phyloP scores from a whole-genome alignment of 1,140 invertebrate genomes.

The Drosophila arizonae region DNA sequence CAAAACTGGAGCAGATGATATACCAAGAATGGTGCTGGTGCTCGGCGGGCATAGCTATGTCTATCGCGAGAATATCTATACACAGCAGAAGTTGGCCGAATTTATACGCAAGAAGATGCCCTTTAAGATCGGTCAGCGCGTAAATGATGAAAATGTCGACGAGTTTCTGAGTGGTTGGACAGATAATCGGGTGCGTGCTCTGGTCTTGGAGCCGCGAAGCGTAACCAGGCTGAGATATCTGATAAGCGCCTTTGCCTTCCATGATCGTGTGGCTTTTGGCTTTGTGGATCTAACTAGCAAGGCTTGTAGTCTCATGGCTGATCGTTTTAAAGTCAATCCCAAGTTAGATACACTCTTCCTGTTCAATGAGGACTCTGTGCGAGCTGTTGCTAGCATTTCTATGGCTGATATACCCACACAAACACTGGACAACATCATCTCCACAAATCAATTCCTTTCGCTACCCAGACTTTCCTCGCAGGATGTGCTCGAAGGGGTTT shows the following conservation, averaged over 20 bases:
- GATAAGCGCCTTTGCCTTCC: constrained; percentile 93
- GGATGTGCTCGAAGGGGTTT: constrained; percentile 87
- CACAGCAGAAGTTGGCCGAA: constrained; percentile 89
- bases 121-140: constrained; percentile 88
- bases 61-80: constrained; percentile 90
- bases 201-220: constrained; percentile 92
- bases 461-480: constrained; percentile 96
- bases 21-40: constrained; percentile 92
- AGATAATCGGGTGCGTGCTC: constrained; percentile 94
- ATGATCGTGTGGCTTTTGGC: constrained; percentile 94
- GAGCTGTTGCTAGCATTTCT: constrained; percentile 93
- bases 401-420: constrained; percentile 94
- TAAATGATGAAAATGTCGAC: constrained; percentile 90
- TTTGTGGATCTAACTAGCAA: constrained; percentile 86
- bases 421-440: constrained; percentile 94
- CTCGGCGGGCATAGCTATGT: constrained; percentile 91
- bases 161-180: constrained; percentile 93
- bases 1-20: constrained; percentile 89
- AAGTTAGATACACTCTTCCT: constrained; percentile 93
- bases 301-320: constrained; percentile 86
- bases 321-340: constrained; percentile 88
- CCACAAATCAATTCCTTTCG: constrained; percentile 93
- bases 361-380: constrained; percentile 93
- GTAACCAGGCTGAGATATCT: constrained; percentile 92
- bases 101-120: constrained; percentile 93